Base-by-base conservation (phyloP, 2,797 vertebrate genomes). In the Rhincodon typus region DNA sequence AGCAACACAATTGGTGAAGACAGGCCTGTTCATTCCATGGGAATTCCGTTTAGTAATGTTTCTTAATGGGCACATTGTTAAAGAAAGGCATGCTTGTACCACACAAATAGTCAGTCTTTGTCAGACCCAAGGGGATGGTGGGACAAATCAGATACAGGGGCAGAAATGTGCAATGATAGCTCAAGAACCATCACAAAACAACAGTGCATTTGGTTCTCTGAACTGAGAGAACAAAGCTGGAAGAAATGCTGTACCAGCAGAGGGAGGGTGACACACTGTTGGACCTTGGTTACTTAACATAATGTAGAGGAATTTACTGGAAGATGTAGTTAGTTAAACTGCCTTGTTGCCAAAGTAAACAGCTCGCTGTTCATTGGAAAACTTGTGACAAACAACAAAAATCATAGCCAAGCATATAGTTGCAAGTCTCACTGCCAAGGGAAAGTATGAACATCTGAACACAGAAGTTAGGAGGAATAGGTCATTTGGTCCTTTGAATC, bases 41-140 rank as follows among this genome's bases (percentile, higher is more conserved):
- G 34, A 94, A 72, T 50, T 95, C 27, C 70, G 50, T 94, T 57
- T 66, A 91, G 88, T n/a, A 91, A 50, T 95, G 94, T n/a, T 95
- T 77, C 50, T 95, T 95, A 95, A 95, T 77, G 30, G 25, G 12
- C 46, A 72, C 46, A 94, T 70, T 74, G 94, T 77, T 74, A 57
- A 95, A 95, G 94, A 95, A 95, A 95, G 94, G 19, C 94, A 77
- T n/a, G 30, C 46, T 95, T 95, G 94, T 95, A 46, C 70, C 70
- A 95, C 4, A 57, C 69, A 95, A 77, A 53, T 57, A 46, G 70
- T 30, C 57, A 46, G 70, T 30, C 57, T 77, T 77, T 95, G 94
- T 95, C 19, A 30, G 57, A 74, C 94, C 42, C 53, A 77, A 77
- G 46, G 30, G 46, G 46, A 95, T 77, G 70, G 94, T 4, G 46